Evolutionary conservation across 2,113 vertebrate species (phyloP).

Genomic region (Corydoras sp.): DNA sequence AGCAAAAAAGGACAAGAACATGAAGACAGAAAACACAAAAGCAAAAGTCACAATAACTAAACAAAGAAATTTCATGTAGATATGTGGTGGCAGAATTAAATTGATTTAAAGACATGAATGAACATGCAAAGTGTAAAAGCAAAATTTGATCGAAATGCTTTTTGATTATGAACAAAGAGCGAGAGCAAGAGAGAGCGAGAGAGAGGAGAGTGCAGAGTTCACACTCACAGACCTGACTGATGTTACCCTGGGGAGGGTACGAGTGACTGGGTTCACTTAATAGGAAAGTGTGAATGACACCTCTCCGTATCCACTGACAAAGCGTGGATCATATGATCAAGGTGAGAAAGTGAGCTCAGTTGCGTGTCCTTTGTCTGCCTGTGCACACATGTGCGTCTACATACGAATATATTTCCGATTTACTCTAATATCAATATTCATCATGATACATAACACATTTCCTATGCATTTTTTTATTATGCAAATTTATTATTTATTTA

Average conservation of each 20-base stretch:
- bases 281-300: conserved; percentile 38
- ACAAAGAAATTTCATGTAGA: too few species aligned
- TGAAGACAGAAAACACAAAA: neutral
- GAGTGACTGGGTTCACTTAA: conserved; percentile 30
- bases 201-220: neutral
- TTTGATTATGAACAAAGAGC: conserved; percentile 2
- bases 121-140: too few species aligned
- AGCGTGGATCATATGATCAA: conserved; percentile 33
- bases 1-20: neutral
- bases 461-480: too few species aligned
- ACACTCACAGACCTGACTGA: conserved; percentile 11
- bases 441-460: too few species aligned
- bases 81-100: too few species aligned
- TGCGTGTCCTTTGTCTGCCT: conserved; percentile 2
- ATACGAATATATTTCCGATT: neutral
- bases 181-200: conserved; percentile 7
- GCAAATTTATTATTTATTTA: too few species aligned
- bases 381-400: neutral
- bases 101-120: too few species aligned
- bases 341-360: conserved; percentile 14
- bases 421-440: too few species aligned
- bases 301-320: conserved; percentile 27
- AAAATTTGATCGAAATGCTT: too few species aligned
- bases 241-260: conserved; percentile 18
- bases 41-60: too few species aligned